These are phyloP conservation scores for Dysmachus trigonus DNA, from an alignment of 2,888 invertebrate species.

Conservation along the genomic window DNA sequence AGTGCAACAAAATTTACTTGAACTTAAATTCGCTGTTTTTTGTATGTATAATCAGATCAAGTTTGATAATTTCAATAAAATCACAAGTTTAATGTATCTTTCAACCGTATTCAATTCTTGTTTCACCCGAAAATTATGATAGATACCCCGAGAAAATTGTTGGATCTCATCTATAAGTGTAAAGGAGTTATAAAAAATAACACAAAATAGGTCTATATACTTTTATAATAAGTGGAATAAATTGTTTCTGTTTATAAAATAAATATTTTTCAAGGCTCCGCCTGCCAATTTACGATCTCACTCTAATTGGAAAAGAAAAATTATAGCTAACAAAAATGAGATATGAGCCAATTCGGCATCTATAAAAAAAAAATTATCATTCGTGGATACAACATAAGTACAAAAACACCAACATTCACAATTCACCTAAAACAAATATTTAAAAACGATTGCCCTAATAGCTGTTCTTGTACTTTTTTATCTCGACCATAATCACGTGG, in stretches of 20 bases:
- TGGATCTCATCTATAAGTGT: no score
- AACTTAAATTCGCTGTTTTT: background rate
- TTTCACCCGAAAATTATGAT: background rate
- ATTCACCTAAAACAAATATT: background rate
- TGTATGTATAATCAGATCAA: background rate
- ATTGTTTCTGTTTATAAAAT: background rate
- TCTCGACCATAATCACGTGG: slow-evolving; percentile 98
- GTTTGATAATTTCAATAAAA: background rate
- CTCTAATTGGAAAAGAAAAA: background rate
- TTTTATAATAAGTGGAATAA: background rate
- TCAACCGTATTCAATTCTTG: no score
- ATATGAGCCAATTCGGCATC: background rate
- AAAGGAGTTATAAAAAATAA: background rate
- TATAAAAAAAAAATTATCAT: background rate
- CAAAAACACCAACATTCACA: background rate
- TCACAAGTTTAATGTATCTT: background rate
- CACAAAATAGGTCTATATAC: background rate
- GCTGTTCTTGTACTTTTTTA: slow-evolving; percentile 98
- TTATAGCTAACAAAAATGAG: background rate
- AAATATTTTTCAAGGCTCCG: background rate
- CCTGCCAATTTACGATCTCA: background rate
- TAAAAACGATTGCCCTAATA: slow-evolving; percentile 69
- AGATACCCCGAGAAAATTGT: no score
- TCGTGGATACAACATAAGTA: background rate
- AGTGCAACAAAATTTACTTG: background rate